These are phyloP conservation scores for Turritopsis rubra DNA, from an alignment of 30 jellyfish, hydroid and myxozoan species.

Conservation along the genomic window DNA sequence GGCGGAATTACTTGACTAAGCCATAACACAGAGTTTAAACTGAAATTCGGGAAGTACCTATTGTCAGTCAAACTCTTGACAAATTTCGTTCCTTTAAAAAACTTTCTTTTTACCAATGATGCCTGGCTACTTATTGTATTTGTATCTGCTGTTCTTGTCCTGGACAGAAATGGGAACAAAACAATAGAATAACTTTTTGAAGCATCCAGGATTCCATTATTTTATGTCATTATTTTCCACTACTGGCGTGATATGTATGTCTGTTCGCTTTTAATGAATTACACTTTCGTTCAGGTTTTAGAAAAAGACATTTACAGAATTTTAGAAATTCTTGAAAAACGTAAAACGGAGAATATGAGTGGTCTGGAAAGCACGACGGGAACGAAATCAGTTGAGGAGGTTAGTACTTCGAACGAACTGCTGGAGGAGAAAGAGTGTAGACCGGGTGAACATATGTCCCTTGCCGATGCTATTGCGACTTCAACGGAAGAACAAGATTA, in stretches of 20 bases:
- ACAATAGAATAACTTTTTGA: no score
- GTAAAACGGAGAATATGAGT: conserved; percentile 8
- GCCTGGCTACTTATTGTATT: no score
- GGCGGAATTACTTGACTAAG: no score
- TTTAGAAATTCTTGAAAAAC: background rate
- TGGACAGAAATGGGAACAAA: no score
- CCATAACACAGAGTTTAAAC: no score
- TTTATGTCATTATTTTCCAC: background rate
- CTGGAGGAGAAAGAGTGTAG: background rate
- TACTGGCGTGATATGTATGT: background rate
- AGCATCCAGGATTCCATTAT: no score
- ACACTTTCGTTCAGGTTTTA: conserved; percentile 21
- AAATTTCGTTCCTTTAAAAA: no score
- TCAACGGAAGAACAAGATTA: conserved; percentile 10
- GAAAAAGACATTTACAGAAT: conserved; percentile 31
- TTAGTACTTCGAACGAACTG: background rate
- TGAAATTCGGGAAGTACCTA: no score
- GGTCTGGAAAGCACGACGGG: background rate
- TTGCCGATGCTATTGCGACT: background rate
- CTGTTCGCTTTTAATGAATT: background rate
- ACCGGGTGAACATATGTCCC: conserved; percentile 24
- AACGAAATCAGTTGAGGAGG: background rate
- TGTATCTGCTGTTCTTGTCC: no score
- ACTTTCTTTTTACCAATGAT: no score
- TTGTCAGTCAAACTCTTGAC: no score